A percentile compares a stretch with the other conserved stretches of the same genome.
phyloP scores from a whole-genome alignment of 2,797 vertebrate genomes.

The Oophaga sylvatica region DNA sequence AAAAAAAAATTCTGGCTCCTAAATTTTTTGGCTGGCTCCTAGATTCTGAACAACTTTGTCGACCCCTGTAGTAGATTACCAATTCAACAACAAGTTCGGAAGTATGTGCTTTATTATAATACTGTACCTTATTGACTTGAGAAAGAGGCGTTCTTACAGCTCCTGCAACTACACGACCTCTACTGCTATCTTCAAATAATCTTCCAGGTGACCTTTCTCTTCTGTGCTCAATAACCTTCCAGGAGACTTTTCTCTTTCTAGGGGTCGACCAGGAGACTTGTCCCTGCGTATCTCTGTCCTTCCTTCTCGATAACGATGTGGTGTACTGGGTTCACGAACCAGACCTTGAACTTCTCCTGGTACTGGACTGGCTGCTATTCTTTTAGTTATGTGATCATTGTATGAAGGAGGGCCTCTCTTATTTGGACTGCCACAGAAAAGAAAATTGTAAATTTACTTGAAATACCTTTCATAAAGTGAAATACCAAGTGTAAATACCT shows the following conservation, averaged over 20 bases:
- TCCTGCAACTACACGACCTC: conserved; percentile 88
- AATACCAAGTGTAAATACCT: neutral
- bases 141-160: conserved; percentile 90
- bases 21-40: too few species aligned
- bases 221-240: conserved; percentile 89
- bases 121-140: conserved; percentile 90
- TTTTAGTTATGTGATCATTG: conserved; percentile 99
- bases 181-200: conserved; percentile 84
- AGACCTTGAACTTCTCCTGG: conserved; percentile 83
- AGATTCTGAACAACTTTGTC: too few species aligned
- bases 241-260: conserved; percentile 95
- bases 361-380: conserved; percentile 88
- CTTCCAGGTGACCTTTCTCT: conserved; percentile 92
- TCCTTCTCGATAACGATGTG: conserved; percentile 93
- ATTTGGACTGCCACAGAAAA: conserved; percentile 83
- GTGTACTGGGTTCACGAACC: conserved; percentile 91
- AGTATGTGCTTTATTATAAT: conserved; percentile 64
- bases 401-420: conserved; percentile 97
- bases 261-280: conserved; percentile 87
- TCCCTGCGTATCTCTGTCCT: conserved; percentile 92
- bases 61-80: neutral
- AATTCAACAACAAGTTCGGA: neutral
- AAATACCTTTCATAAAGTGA: neutral
- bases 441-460: neutral
- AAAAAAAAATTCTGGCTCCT: too few species aligned